Evolutionary conservation across 1,140 invertebrate genomes (phyloP), one percentile per base, ranked within the genome.

Genomic region (Aphis craccivora): DNA sequence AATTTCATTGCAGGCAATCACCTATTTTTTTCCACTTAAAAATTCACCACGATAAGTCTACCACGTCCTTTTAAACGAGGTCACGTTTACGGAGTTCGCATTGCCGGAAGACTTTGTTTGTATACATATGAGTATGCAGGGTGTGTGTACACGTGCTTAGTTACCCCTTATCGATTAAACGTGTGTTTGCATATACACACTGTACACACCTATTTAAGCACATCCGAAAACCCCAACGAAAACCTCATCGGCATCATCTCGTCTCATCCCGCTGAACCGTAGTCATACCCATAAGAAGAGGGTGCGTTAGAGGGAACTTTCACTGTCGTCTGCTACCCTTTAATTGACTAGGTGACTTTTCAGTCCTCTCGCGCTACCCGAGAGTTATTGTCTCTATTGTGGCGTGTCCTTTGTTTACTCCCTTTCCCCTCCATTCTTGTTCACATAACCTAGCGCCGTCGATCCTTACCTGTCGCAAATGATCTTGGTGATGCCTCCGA

Each of bases 101-200:
- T 83, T 83, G 81, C 81, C 37, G 81, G 81, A 83, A 83, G 81
- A 23, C 37, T 83, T 40, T 83, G 35, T 83, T 37, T 37, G 81
- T 83, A 22, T 83, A 40, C 35, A 40, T 40, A 40, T 40, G 81
- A 35, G 20, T 83, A 83, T 83, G 37, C 37, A 11, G 37, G n/a
- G 14, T 30, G 25, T 81, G 35, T 37, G 35, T 83, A 40, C 81
- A 37, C 37, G 81, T 40, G 81, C 37, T 83, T 83, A 83, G 37
- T 83, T 83, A 37, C 37, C 20, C 81, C 22, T 83, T 83, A 83
- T 83, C 81, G 81, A 83, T 83, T 83, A 83, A 83, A 83, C 81
- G n/a, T n/a, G 37, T 83, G 81, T 83, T 83, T 83, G 81, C 81
- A 83, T 40, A 83, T 40, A 83, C 81, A 83, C 81, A 83, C 22